A percentile compares a stretch with the other conserved stretches of the same genome.
Evolutionary conservation across 2,888 invertebrate species (phyloP).

Genomic region (Taphrorychus bicolor): DNA sequence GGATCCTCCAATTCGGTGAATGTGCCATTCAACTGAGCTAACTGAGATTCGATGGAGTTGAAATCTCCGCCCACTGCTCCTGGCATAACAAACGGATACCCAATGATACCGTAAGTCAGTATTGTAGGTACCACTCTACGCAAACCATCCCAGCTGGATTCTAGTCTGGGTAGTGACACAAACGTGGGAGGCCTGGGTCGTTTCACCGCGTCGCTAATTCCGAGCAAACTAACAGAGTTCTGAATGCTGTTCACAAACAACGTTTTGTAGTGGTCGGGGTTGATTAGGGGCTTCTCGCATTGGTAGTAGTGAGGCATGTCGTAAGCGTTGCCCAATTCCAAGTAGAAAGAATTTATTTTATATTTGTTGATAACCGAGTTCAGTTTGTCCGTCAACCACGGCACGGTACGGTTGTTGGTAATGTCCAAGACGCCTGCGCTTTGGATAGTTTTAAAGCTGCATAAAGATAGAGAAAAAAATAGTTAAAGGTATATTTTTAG

Average conservation of each 20-base stretch:
- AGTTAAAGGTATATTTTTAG: not conserved
- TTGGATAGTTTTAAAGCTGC: slow-evolving; percentile 76
- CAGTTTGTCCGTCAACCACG: slow-evolving; percentile 79
- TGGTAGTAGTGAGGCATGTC: slow-evolving; percentile 88
- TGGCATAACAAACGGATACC: slow-evolving; percentile 92
- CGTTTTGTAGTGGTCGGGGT: slow-evolving; percentile 85
- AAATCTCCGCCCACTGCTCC: slow-evolving; percentile 94
- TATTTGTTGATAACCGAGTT: slow-evolving; percentile 74
- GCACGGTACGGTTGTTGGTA: slow-evolving; percentile 80
- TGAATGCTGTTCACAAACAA: slow-evolving; percentile 72
- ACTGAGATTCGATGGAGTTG: slow-evolving; percentile 65
- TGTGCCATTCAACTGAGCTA: slow-evolving; percentile 59
- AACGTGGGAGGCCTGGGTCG: slow-evolving; percentile 87
- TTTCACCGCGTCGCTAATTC: slow-evolving; percentile 82
- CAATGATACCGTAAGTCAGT: slow-evolving; percentile 86
- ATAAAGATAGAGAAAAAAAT: not conserved
- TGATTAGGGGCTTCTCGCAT: slow-evolving; percentile 74
- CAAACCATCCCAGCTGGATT: slow-evolving; percentile 83
- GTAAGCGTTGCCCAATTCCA: slow-evolving; percentile 82
- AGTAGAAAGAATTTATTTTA: slow-evolving; percentile 84
- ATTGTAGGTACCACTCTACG: slow-evolving; percentile 83
- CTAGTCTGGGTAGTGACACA: slow-evolving; percentile 83
- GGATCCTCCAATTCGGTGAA: slow-evolving; percentile 70
- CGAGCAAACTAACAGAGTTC: slow-evolving; percentile 69
- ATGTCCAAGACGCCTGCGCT: slow-evolving; percentile 88